phyloP scores from a whole-genome alignment of 1,140 invertebrate species.

The Drosophila asahinai region DNA sequence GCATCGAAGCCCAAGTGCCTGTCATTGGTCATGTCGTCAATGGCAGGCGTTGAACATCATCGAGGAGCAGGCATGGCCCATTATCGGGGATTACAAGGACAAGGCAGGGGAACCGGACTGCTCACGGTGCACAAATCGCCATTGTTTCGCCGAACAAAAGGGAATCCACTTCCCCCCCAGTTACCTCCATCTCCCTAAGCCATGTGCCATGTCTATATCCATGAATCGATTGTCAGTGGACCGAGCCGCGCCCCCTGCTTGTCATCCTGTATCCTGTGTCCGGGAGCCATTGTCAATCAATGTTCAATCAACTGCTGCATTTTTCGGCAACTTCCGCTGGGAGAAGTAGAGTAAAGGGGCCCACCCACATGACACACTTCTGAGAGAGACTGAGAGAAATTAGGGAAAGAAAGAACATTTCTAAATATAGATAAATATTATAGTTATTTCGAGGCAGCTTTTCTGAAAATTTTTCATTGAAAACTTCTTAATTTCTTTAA shows the following conservation, averaged over 20 bases:
- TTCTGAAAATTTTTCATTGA: no score
- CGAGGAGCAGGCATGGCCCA: constrained; percentile 50
- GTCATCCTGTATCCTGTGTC: constrained; percentile 20
- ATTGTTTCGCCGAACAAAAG: constrained; percentile 62
- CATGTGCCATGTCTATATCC: constrained; percentile 47
- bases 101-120: constrained; percentile 14
- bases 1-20: constrained; percentile 17
- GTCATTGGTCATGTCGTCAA: constrained; percentile 25
- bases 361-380: constrained; percentile 69
- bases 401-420: neutral
- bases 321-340: constrained; percentile 74
- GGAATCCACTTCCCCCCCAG: constrained; percentile 17
- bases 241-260: constrained; percentile 13
- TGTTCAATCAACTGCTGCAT: constrained; percentile 74
- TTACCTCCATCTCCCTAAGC: neutral
- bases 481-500: neutral
- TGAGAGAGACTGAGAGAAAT: neutral
- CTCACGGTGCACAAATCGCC: constrained; percentile 59
- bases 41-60: constrained; percentile 17
- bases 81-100: constrained; percentile 76
- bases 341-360: constrained; percentile 17
- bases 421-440: no score
- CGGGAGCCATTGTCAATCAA: constrained; percentile 68
- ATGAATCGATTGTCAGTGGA: constrained; percentile 67
- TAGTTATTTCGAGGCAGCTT: no score